Conservation (phyloP, 2,888 invertebrate species). For the Drosophila neonasuta region DNA sequence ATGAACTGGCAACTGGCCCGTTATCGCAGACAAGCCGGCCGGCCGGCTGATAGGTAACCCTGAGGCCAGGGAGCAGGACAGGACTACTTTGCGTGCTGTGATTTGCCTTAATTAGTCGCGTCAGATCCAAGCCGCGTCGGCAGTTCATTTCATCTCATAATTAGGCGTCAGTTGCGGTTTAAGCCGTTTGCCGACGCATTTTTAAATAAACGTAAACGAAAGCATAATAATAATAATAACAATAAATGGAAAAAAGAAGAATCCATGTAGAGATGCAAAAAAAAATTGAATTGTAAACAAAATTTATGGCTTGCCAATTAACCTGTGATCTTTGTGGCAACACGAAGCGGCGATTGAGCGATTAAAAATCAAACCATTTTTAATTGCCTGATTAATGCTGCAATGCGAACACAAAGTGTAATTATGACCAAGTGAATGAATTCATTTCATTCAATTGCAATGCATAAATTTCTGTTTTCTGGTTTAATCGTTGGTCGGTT, state of each 20-base stretch:
- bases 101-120: slow-evolving; percentile 72
- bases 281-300: slow-evolving; percentile 27
- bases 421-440: slow-evolving; percentile 17
- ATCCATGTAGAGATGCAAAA: not conserved
- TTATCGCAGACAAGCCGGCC: slow-evolving; percentile 48
- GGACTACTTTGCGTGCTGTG: slow-evolving; percentile 65
- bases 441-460: slow-evolving; percentile 1
- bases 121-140: slow-evolving; percentile 33
- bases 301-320: slow-evolving; percentile 51
- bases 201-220: slow-evolving; percentile 13
- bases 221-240: slow-evolving; percentile 8
- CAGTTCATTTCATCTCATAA: slow-evolving; percentile 48
- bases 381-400: slow-evolving; percentile 35
- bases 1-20: slow-evolving; percentile 59
- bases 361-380: slow-evolving; percentile 39
- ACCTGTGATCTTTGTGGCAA: slow-evolving; percentile 41
- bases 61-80: slow-evolving; percentile 9
- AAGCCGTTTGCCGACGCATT: slow-evolving; percentile 24
- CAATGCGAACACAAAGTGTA: slow-evolving; percentile 1
- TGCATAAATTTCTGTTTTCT: not conserved
- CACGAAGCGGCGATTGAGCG: slow-evolving; percentile 12
- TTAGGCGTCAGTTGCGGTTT: slow-evolving; percentile 41
- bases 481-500: not conserved
- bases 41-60: slow-evolving; percentile 8
- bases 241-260: slow-evolving; percentile 1